Base-by-base conservation (phyloP, 2,113 vertebrate genomes). In the Cyphomyrus discorhynchus region DNA sequence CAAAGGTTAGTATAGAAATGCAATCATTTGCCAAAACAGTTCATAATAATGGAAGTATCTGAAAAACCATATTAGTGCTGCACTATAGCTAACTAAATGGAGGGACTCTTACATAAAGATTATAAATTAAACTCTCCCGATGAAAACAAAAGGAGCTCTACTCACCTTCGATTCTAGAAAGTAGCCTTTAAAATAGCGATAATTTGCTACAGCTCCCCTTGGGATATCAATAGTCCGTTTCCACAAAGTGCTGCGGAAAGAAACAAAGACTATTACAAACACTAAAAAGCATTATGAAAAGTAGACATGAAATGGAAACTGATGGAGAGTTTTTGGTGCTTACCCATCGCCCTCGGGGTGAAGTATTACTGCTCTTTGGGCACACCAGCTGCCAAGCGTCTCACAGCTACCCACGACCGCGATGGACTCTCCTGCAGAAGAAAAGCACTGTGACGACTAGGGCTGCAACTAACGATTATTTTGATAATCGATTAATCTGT, bases 171-270 rank as follows among this genome's bases (percentile, higher is more conserved):
- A 95, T 93, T 98, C 96, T 91, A 99, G 91, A 94, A 98, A 97
- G 94, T 94, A 97, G 74, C 97, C 98, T 95, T 95, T 98, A 92
- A 99, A 98, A 93, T 98, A 99, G 27, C 98, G 97, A 93, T 99
- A 99, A 9, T 91, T 90, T 94, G 96, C 88, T 82, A 95, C 94
- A 82, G 91, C 90, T 92, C 97, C 97, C 94, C 91, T 95, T 10
- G 94, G 95, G 47, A 99, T 95, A 82, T 90, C 88, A 91, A 98
- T 45, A 0, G 95, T 93, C 89, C 94, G 89, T 90, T 95, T 97
- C 98, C 98, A 99, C 1, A 93, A 91, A 0, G 92, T 86, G 74
- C 98, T 83, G 24, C 62, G 10, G 45, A 19, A 39, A 62, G 47
- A 39, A 87, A 39, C 11, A 13, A 17, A 47, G 66, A 62, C 49